Conservation (phyloP, 2,888 invertebrate species). For the Andrena chrysosceles region DNA sequence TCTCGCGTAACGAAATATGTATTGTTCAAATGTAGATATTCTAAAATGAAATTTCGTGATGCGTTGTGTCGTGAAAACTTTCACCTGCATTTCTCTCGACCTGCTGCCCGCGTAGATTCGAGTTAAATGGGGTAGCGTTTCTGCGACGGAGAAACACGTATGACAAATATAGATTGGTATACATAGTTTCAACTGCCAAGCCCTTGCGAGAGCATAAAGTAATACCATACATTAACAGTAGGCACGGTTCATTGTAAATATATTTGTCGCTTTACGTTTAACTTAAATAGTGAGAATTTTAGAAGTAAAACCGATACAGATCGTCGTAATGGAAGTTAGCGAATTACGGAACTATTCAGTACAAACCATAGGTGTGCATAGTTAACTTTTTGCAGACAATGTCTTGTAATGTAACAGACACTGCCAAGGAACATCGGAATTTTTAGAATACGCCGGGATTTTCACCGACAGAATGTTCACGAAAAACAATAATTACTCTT, state of each 20-base stretch:
- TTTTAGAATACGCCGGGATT: constrained; percentile 1
- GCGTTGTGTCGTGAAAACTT: constrained; percentile 25
- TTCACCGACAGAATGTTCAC: constrained; percentile 37
- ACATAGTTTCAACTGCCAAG: constrained; percentile 65
- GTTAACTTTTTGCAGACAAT: constrained; percentile 54
- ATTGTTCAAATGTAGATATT: constrained; percentile 59
- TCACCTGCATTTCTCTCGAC: constrained; percentile 16
- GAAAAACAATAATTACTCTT: constrained; percentile 39
- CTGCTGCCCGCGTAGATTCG: constrained; percentile 8
- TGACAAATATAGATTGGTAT: constrained; percentile 50
- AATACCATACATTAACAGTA: constrained; percentile 45
- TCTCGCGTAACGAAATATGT: constrained; percentile 38
- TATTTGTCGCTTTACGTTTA: constrained; percentile 60
- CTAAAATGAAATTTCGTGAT: constrained; percentile 38
- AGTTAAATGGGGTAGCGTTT: constrained; percentile 24
- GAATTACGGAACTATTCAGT: constrained; percentile 21
- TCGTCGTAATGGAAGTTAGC: constrained; percentile 36
- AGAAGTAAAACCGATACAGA: constrained; percentile 28
- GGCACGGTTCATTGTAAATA: constrained; percentile 66
- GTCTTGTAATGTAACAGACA: constrained; percentile 57
- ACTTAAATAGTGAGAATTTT: constrained; percentile 47
- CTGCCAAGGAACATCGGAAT: constrained; percentile 61
- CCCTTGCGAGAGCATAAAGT: constrained; percentile 29
- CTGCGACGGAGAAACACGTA: constrained; percentile 34
- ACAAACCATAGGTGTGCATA: constrained; percentile 46